Conservation (phyloP, 2,113 vertebrate genomes). For the Pluvianellus socialis region DNA sequence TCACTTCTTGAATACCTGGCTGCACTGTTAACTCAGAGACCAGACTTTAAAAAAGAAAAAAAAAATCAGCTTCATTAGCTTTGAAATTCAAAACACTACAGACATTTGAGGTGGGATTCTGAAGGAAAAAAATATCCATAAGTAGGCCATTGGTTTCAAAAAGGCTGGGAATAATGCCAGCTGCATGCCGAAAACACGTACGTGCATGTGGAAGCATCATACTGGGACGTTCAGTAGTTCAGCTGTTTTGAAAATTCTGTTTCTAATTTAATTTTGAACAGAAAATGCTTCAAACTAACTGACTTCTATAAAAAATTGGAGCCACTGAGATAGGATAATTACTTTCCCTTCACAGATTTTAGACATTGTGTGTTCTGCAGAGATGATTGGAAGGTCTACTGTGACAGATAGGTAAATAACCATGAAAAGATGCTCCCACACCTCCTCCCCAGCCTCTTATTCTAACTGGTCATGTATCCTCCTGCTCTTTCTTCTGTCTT, state of each 20-base stretch:
- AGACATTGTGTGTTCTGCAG: neutral
- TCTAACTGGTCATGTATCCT: neutral
- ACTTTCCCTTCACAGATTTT: neutral
- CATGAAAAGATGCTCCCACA: neutral
- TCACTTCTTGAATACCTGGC: neutral
- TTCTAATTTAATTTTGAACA: conserved; percentile 40
- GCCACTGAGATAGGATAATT: neutral
- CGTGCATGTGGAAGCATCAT: neutral
- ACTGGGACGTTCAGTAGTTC: neutral
- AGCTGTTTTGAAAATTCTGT: conserved; percentile 4
- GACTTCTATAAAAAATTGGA: neutral
- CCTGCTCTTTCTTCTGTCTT: neutral
- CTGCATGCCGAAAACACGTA: neutral
- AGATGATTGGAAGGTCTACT: neutral
- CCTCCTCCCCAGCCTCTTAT: neutral
- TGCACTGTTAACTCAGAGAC: neutral
- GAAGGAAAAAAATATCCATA: neutral
- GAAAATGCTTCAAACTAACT: neutral
- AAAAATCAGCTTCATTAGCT: neutral
- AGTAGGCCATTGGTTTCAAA: neutral
- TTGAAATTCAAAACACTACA: neutral
- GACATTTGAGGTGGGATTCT: neutral
- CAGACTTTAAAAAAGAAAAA: neutral
- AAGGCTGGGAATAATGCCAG: neutral
- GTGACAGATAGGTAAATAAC: neutral